Base-by-base conservation (phyloP, 2,113 vertebrate genomes). In the Camarhynchus parvulus region DNA sequence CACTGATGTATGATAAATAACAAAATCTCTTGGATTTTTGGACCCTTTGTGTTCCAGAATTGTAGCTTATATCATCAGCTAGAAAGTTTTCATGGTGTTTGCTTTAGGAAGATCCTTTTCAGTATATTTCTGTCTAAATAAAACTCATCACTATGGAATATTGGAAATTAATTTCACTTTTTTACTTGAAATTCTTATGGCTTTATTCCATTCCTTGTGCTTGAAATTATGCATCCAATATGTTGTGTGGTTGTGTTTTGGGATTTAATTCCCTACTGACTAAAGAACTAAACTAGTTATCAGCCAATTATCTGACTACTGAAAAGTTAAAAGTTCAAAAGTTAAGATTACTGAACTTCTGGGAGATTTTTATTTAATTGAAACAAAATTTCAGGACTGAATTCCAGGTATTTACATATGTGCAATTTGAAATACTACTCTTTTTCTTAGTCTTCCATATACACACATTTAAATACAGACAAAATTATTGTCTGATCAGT, bases 1-100 rank as follows among this genome's bases (percentile, higher is more conserved):
- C 61, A 87, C 63, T 94, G 62, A 79, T 79, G 52, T 59, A 79
- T 80, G 50, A 91, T 63, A 96, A 91, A 77, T 74, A 87, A 69
- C 41, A 33, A 88, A 83, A 92, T 58, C 28, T 91, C 67, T 90
- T 64, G 6, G 30, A 72, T 89, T 90, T 52, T 88, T 94, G 93
- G 56, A 93, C 77, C 28, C 35, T 85, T 90, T 74, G 5, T 37
- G 35, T 89, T 87, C 83, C 53, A 73, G 66, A 94, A 79, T 83
- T 79, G 15, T 68, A 87, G 7, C 11, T 84, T 50, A 75, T 78
- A 59, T 46, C 6, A 74, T 67, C 24, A 66, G 44, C 37, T 53
- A 72, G 11, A 39, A 92, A 46, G 1, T 70, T 73, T 94, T 78
- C 17, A 39, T 35, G 37, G 33, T 25, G 2, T 13, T 81, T 77